Evolutionary conservation across 2,113 vertebrate genomes (phyloP).

Genomic region (Ursus arctos): DNA sequence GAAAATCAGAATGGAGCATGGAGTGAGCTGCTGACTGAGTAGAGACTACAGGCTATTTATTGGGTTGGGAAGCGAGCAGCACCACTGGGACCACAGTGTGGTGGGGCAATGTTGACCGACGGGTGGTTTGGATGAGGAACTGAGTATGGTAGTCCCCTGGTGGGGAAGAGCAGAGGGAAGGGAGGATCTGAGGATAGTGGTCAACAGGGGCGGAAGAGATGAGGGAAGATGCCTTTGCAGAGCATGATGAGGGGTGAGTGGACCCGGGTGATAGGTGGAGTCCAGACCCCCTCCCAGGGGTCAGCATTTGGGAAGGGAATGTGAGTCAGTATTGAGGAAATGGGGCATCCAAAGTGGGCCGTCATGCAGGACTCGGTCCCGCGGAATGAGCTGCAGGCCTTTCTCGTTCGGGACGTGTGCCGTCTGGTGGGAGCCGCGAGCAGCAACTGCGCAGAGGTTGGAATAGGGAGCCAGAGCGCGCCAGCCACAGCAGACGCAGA

Average conservation of each 20-base stretch:
- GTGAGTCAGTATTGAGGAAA: neutral
- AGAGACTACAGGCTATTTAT: neutral
- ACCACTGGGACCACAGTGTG: neutral
- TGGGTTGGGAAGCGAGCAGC: neutral
- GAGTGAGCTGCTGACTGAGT: neutral
- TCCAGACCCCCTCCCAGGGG: neutral
- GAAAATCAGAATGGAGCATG: neutral
- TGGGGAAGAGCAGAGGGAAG: neutral
- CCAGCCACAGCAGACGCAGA: neutral
- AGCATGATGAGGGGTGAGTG: neutral
- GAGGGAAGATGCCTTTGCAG: neutral
- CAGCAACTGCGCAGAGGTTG: neutral
- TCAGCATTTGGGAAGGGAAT: neutral
- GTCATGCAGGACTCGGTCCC: neutral
- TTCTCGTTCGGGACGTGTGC: neutral
- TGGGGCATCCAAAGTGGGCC: fast-evolving
- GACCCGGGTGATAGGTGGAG: neutral
- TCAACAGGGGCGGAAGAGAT: neutral
- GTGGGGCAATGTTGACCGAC: neutral
- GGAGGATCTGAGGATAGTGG: neutral
- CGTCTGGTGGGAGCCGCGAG: neutral
- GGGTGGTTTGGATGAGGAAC: neutral
- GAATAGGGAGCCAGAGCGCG: neutral
- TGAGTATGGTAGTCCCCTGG: neutral
- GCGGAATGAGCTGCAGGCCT: neutral